Conservation (phyloP, 2,797 vertebrate species). For the Cyclura pinguis region DNA sequence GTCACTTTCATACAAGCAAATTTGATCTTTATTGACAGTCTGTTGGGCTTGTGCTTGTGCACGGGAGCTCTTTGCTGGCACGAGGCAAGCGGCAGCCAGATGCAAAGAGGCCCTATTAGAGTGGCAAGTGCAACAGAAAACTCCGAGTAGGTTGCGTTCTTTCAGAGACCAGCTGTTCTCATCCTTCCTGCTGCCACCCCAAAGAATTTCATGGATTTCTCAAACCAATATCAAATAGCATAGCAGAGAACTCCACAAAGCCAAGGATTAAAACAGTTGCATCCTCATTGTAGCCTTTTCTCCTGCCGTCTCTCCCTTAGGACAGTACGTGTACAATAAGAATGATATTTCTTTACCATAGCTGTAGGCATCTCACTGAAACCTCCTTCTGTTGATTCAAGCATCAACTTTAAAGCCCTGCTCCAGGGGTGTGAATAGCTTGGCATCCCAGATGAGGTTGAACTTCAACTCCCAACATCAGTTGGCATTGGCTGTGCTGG, state of each 20-base stretch:
- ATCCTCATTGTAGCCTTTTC: not conserved
- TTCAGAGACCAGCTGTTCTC: not conserved
- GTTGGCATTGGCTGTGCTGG: not conserved
- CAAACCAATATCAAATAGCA: not conserved
- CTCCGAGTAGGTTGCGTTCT: not conserved
- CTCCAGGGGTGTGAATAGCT: not conserved
- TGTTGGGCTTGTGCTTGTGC: not conserved
- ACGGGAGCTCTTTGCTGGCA: not conserved
- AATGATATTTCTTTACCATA: not conserved
- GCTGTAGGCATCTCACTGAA: not conserved
- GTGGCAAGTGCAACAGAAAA: not conserved
- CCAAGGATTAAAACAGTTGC: not conserved
- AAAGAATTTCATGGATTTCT: not conserved
- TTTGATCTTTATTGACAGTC: constrained; percentile 8
- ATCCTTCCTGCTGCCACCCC: not conserved
- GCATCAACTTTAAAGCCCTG: not conserved
- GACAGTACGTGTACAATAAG: too few species aligned
- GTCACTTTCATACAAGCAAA: constrained; percentile 4
- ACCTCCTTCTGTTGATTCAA: not conserved
- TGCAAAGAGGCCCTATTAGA: not conserved
- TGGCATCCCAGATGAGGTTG: not conserved
- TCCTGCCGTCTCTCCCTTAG: not conserved
- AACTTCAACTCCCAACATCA: not conserved
- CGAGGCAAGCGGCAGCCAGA: not conserved
- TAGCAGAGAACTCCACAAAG: not conserved